Percentiles rank a stretch among this genome's conserved stretches.
phyloP scores from a whole-genome alignment of 2,113 vertebrate species.

The Galeopterus variegatus region DNA sequence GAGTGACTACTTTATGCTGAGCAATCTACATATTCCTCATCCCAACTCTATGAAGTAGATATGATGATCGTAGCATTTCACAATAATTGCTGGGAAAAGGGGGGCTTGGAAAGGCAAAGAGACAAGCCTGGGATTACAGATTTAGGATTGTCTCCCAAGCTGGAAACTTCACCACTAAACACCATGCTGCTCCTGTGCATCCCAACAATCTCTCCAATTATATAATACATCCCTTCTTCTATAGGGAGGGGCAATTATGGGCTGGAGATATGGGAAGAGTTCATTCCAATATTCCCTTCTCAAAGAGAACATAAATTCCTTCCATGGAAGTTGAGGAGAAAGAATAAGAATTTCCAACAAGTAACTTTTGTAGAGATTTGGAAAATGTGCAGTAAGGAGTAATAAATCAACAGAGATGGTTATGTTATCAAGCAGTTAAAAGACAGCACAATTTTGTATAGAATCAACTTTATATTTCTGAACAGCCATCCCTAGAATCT shows the following conservation, averaged over 20 bases:
- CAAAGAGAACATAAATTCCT: neutral
- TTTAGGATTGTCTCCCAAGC: neutral
- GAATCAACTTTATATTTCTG: neutral
- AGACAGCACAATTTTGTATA: neutral
- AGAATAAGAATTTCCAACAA: neutral
- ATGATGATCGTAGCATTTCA: neutral
- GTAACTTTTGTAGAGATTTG: conserved; percentile 13
- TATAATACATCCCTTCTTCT: neutral
- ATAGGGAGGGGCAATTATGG: neutral
- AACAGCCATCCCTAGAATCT: neutral
- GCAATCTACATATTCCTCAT: neutral
- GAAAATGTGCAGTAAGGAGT: neutral
- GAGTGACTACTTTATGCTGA: conserved; percentile 4
- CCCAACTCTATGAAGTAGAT: neutral
- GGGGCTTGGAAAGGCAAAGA: neutral
- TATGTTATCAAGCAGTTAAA: neutral
- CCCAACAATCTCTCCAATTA: neutral
- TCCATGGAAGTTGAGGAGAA: neutral
- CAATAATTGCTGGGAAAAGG: neutral
- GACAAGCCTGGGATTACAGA: neutral
- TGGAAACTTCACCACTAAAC: neutral
- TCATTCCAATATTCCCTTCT: neutral
- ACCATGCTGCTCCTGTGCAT: neutral
- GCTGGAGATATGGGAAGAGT: neutral
- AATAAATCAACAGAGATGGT: neutral